Evolutionary conservation across 2,888 invertebrate genomes (phyloP), one percentile per base, ranked within the genome.

Genomic region (Ochropleura plecta): DNA sequence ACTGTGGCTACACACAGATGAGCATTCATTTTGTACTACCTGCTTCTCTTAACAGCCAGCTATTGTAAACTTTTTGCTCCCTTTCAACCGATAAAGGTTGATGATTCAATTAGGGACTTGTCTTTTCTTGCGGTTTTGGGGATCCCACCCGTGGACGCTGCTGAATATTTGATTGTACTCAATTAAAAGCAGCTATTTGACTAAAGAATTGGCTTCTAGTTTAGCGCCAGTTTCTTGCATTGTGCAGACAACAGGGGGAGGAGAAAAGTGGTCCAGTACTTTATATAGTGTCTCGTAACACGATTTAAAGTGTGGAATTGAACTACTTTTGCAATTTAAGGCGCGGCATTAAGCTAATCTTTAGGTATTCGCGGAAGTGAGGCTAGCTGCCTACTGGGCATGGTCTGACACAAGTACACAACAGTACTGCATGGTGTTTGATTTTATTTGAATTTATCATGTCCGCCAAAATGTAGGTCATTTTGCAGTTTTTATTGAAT

Each of bases 51-150:
- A 8, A 12, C n/a, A 55, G 12, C n/a, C 40, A 4, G 3, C 72
- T 48, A 51, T 80, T 81, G 78, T 80, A 12, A 1, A 0, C n/a
- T 69, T 80, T 81, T 80, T 80, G 12, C 30, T 42, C 30, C 14
- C 12, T 60, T 3, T 12, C 12, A 1, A 18, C 16, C 59, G 12
- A 44, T 42, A 51, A 44, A 60, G 59, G 55, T 64, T 76, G 60
- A 65, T 65, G 71, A 65, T 57, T 77, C 14, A 75, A 80, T 80
- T 46, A 46, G 5, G 18, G 3, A 44, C 18, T 20, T 49, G 18
- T 3, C 4, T 79, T 44, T 73, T 72, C 14, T 55, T 79, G 51
- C 60, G 12, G 18, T n/a, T 66, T 44, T 30, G 14, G 20, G 18
- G 20, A 48, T 72, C 6, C 42, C 64, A 71, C 48, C 42, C 48